Evolutionary conservation across 2,797 vertebrate species (phyloP).

Genomic region (Poecilia velifera): DNA sequence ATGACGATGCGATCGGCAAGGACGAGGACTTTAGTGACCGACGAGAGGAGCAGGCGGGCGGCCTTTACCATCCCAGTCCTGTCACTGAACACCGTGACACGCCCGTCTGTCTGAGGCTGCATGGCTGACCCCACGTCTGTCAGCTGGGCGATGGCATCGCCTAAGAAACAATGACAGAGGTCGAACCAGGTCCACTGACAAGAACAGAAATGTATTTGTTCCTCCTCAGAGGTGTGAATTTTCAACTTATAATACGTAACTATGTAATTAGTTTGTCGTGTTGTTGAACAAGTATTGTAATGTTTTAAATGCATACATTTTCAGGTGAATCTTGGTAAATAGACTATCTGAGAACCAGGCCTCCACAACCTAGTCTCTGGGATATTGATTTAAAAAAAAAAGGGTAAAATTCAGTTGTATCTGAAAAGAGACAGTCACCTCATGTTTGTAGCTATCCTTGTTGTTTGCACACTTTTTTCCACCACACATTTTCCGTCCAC

Average conservation of each 20-base stretch:
- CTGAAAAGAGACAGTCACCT: background rate
- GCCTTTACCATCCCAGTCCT: constrained; percentile 94
- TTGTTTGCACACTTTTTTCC: background rate
- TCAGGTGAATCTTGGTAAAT: background rate
- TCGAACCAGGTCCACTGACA: background rate
- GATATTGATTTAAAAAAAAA: background rate
- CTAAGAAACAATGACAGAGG: constrained; percentile 66
- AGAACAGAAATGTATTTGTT: background rate
- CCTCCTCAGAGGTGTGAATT: background rate
- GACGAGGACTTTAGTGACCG: constrained; percentile 96
- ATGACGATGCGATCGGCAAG: constrained; percentile 96
- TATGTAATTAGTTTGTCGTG: background rate
- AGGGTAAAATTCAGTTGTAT: background rate
- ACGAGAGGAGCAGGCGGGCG: constrained; percentile 93
- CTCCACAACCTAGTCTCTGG: background rate
- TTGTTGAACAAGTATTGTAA: background rate
- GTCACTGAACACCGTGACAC: constrained; percentile 90
- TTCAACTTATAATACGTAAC: background rate
- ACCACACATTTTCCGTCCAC: background rate
- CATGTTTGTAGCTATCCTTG: background rate
- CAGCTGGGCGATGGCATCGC: constrained; percentile 93
- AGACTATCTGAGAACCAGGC: background rate
- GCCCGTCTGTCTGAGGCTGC: constrained; percentile 82
- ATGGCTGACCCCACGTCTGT: constrained; percentile 84
- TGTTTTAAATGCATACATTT: background rate